Evolutionary conservation across 2,797 vertebrate species (phyloP).

Genomic region (Propithecus perrieri): DNA sequence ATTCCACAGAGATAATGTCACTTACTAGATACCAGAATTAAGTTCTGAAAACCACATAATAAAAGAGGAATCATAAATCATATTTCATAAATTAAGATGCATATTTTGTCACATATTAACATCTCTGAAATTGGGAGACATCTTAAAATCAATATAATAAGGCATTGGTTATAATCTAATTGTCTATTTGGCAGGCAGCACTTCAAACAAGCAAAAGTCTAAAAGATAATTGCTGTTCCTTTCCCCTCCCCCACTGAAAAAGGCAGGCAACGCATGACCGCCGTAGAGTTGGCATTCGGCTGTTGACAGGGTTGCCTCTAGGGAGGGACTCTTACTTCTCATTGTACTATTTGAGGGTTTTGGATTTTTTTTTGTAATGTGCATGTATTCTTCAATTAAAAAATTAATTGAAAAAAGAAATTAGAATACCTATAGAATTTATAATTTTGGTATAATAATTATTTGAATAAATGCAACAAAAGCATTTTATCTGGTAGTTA

Average conservation of each 20-base stretch:
- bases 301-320: background rate
- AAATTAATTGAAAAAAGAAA: background rate
- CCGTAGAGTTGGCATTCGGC: background rate
- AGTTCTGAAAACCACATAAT: background rate
- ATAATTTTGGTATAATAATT: slow-evolving; percentile 20
- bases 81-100: background rate
- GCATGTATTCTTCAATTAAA: background rate
- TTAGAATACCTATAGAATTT: background rate
- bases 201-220: background rate
- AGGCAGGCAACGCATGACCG: background rate
- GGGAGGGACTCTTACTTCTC: background rate
- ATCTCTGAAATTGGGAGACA: slow-evolving; percentile 18
- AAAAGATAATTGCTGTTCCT: background rate
- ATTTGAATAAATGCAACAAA: slow-evolving; percentile 16
- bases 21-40: background rate
- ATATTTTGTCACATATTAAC: background rate
- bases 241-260: background rate
- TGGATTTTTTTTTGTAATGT: background rate
- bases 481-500: background rate
- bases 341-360: background rate
- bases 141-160: background rate
- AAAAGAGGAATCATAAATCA: background rate
- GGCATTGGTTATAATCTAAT: background rate
- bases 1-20: background rate
- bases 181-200: background rate